Conservation (phyloP, 2,888 invertebrate species). For the Coenonympha glycerion region DNA sequence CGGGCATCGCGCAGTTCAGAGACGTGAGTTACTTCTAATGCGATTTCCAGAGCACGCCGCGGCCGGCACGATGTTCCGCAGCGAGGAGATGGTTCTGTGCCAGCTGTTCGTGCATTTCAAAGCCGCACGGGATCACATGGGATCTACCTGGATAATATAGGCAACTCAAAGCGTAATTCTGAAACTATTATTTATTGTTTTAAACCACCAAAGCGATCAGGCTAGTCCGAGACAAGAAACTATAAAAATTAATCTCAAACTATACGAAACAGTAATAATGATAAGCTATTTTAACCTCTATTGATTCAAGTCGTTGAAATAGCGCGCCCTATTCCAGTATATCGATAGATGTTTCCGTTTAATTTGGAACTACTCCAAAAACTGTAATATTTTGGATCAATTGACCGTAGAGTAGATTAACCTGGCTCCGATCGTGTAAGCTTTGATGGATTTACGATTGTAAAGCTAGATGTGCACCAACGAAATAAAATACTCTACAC, state of each 20-base stretch:
- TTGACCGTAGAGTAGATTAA: slow-evolving; percentile 8
- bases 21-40: slow-evolving; percentile 75
- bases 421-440: neutral
- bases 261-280: slow-evolving; percentile 1
- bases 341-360: slow-evolving; percentile 17
- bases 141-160: no score
- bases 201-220: no score
- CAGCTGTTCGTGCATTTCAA: slow-evolving; percentile 83
- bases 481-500: no score
- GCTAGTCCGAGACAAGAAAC: neutral
- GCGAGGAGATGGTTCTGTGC: slow-evolving; percentile 82
- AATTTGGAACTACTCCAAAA: slow-evolving; percentile 23
- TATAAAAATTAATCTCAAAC: neutral
- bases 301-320: slow-evolving; percentile 10
- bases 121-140: no score
- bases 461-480: neutral
- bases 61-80: slow-evolving; percentile 77
- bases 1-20: slow-evolving; percentile 82
- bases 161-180: no score
- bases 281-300: slow-evolving; percentile 3
- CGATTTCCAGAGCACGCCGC: slow-evolving; percentile 3
- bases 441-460: neutral
- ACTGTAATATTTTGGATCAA: slow-evolving; percentile 13
- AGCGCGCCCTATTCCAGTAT: slow-evolving; percentile 4
- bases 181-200: no score